Percentiles rank a stretch among this genome's conserved stretches.
Conservation (phyloP, 2,113 vertebrate genomes). For the Poeciliopsis occidentalis region DNA sequence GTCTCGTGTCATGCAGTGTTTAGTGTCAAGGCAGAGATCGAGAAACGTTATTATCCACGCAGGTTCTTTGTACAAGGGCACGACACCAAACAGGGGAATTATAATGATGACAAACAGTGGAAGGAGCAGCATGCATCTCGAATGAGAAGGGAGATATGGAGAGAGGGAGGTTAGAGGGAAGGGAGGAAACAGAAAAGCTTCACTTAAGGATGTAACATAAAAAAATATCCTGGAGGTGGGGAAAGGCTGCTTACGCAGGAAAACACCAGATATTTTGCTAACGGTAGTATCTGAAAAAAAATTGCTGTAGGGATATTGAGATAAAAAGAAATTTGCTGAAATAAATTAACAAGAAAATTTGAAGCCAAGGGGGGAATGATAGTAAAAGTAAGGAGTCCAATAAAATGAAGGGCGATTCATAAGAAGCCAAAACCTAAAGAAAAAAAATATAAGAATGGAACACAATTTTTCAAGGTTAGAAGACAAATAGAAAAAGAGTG, state of each 20-base stretch:
- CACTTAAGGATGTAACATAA: neutral
- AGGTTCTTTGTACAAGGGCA: slow-evolving; percentile 61
- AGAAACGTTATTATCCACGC: slow-evolving; percentile 52
- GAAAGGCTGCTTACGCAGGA: neutral
- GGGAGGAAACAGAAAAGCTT: slow-evolving; percentile 3
- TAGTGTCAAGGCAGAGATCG: slow-evolving; percentile 29
- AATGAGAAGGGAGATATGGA: slow-evolving; percentile 30
- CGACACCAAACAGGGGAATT: slow-evolving; percentile 24
- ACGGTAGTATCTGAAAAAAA: neutral
- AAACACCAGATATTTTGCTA: neutral
- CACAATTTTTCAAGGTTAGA: neutral
- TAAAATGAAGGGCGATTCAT: neutral
- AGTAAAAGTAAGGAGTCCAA: neutral
- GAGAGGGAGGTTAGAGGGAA: neutral
- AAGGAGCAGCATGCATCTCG: slow-evolving; percentile 44
- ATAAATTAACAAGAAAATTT: neutral
- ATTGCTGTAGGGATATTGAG: neutral
- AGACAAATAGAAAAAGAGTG: neutral
- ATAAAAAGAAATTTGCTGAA: too few relatives aligned
- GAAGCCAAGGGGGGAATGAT: neutral
- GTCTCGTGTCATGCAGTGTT: slow-evolving; percentile 7
- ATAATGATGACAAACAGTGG: slow-evolving; percentile 64
- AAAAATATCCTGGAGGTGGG: neutral
- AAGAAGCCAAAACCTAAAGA: neutral
- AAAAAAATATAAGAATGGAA: neutral